phyloP scores from a whole-genome alignment of 92 coral and sea anemone species.

The Siderastrea radians region DNA sequence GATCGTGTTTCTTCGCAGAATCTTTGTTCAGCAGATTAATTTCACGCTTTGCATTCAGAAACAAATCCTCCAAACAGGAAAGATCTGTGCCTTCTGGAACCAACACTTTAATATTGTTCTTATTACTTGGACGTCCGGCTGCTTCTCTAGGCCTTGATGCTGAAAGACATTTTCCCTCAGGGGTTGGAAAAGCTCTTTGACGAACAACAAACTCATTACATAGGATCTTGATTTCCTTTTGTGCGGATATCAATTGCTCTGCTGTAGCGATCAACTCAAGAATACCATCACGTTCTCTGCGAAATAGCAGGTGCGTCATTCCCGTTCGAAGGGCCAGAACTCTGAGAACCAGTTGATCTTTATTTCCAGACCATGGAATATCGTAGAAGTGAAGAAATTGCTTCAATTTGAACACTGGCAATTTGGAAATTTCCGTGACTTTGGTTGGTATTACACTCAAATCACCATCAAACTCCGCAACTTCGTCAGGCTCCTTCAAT shows the following conservation, averaged over 20 bases:
- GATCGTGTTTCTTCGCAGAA: constrained; percentile 26
- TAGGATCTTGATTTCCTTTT: constrained; percentile 27
- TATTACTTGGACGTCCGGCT: constrained; percentile 26
- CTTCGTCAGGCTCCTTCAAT: constrained; percentile 19
- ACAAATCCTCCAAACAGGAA: constrained; percentile 11
- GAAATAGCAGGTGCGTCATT: constrained; percentile 26
- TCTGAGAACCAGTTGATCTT: constrained; percentile 38
- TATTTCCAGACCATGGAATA: constrained; percentile 43
- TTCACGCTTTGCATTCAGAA: constrained; percentile 8
- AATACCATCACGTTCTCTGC: constrained; percentile 3
- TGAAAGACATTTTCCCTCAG: too few species aligned
- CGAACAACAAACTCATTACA: constrained; percentile 2
- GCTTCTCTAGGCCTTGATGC: constrained; percentile 31
- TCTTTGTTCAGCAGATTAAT: constrained; percentile 25
- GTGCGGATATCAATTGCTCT: constrained; percentile 4
- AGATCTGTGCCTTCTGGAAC: constrained; percentile 34
- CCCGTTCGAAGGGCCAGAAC: constrained; percentile 47
- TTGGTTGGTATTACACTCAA: constrained; percentile 15
- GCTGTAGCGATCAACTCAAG: constrained; percentile 23
- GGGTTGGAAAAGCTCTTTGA: constrained; percentile 30
- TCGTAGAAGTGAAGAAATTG: constrained; percentile 2
- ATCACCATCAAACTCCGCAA: constrained; percentile 38
- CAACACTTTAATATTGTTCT: constrained; percentile 13
- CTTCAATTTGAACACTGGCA: constrained; percentile 27
- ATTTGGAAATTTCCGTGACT: constrained; percentile 26